Evolutionary conservation across 2,113 vertebrate species (phyloP).

Genomic region (Hystrix brachyura): DNA sequence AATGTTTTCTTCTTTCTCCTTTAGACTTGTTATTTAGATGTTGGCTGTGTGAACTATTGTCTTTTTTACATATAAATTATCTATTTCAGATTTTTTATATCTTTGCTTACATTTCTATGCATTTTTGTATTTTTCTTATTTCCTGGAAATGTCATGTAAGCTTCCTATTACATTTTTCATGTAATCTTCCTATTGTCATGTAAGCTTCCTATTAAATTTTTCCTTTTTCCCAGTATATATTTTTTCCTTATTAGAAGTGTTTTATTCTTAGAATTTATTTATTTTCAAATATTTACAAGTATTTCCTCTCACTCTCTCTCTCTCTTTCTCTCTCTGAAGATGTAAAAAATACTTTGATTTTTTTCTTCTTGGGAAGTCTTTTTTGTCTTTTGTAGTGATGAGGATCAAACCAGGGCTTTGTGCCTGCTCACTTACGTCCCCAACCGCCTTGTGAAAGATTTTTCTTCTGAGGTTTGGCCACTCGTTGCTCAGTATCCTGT

Average conservation of each 20-base stretch:
- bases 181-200: no score
- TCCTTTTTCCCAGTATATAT: neutral
- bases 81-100: neutral
- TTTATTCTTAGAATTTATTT: neutral
- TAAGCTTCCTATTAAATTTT: neutral
- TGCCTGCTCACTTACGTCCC: neutral
- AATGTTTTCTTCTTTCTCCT: neutral
- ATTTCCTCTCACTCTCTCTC: neutral
- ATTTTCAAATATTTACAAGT: neutral
- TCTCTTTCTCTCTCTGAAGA: neutral
- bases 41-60: neutral
- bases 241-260: constrained; percentile 8
- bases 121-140: neutral
- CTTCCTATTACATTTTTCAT: neutral
- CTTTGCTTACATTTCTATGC: neutral
- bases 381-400: neutral
- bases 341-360: neutral
- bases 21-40: neutral
- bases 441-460: neutral
- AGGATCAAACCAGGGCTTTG: neutral
- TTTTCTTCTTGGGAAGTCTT: neutral
- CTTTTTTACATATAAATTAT: neutral
- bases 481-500: neutral
- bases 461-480: neutral
- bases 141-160: neutral